Conservation (phyloP, 2,888 invertebrate genomes). For the Camptogramma bilineatum region DNA sequence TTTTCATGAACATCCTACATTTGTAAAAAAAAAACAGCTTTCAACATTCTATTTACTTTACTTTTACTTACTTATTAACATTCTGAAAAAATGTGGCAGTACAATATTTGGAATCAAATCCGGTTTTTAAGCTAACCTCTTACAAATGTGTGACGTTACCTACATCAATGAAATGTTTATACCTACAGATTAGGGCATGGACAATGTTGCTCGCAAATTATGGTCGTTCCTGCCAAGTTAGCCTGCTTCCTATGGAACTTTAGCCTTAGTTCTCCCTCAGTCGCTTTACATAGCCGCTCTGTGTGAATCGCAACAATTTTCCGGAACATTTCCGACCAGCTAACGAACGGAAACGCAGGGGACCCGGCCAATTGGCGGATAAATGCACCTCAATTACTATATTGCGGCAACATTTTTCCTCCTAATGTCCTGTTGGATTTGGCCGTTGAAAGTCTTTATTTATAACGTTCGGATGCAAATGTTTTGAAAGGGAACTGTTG, state of each 20-base stretch:
- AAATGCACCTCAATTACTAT: constrained; percentile 81
- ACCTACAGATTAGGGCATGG: too few species aligned
- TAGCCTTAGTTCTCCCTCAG: constrained; percentile 54
- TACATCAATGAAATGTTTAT: too few species aligned
- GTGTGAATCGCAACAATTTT: constrained; percentile 78
- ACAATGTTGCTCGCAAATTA: too few species aligned
- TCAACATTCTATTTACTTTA: too few species aligned
- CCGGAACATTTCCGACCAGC: constrained; percentile 78
- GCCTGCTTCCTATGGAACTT: constrained; percentile 11
- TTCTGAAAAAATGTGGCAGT: too few species aligned
- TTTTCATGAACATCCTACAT: too few species aligned
- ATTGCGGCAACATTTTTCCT: constrained; percentile 78
- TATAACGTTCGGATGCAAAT: constrained; percentile 33
- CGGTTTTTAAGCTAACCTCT: too few species aligned
- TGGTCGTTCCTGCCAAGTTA: background rate
- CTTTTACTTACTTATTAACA: too few species aligned
- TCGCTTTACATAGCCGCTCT: constrained; percentile 67
- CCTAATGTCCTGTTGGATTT: constrained; percentile 65
- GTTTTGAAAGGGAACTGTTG: background rate
- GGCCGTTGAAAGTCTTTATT: constrained; percentile 51
- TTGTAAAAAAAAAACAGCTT: too few species aligned
- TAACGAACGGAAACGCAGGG: constrained; percentile 82
- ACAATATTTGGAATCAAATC: too few species aligned
- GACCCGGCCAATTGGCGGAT: constrained; percentile 79
- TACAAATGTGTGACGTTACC: too few species aligned